Evolutionary conservation across 2,113 vertebrate species (phyloP), one percentile per base, ranked within the genome.

Genomic region (Vireo altiloquus): DNA sequence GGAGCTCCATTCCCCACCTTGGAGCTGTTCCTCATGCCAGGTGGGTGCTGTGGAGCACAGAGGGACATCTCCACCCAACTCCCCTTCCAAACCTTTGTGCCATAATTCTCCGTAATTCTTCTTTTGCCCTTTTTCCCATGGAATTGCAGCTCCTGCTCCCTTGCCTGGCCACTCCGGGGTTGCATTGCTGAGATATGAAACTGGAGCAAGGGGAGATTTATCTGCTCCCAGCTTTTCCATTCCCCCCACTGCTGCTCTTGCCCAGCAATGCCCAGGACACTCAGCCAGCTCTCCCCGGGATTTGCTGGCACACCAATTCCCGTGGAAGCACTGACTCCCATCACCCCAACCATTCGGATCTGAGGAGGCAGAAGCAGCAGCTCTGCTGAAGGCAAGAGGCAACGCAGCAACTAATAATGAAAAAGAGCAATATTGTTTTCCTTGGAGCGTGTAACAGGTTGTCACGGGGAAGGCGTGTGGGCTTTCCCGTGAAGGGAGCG

Each of bases 381-480:
- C 72, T 81, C 28, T 0, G 9, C 23, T 10, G 46, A 28, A 28
- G 2, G 44, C 3, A 1, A 31, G 49, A 82, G 40, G 40, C 37
- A 49, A 5, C 18, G 46, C 44, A 7, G 81, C 20, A 87, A 50
- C 54, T 27, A 61, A 42, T 25, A 4, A 44, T 21, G 80, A 74
- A 78, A 74, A 82, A 76, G 95, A 95, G 92, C 92, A 94, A 61
- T 15, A 6, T 2, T 84, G 83, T 86, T 95, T 95, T 60, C 42
- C 81, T 65, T 6, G 80, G 86, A 82, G 56, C 44, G 10, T 27
- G 82, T 74, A 74, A 22, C 88, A 71, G 89, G 91, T 94, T 95
- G 91, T 95, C 94, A 92, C 84, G 94, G 94, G 94, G 93, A 95
- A 96, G 76, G 81, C 40, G 25, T 59, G 82, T 77, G 95, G 87